These are phyloP conservation scores for Tautogolabrus adspersus DNA, from an alignment of 2,113 vertebrate genomes.

Conservation along the genomic window DNA sequence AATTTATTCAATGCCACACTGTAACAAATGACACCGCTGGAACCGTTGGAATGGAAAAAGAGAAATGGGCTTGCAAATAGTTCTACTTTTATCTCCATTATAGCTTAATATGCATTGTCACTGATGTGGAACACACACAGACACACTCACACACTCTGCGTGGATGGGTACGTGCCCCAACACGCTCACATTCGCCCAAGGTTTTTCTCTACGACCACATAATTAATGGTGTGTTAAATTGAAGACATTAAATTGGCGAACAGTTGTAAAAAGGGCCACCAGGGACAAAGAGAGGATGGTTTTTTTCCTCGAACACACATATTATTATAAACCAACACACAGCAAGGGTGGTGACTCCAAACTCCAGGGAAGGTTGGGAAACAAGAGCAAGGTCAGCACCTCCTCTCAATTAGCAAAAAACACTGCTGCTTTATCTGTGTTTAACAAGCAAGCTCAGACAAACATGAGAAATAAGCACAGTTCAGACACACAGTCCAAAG, in stretches of 20 bases:
- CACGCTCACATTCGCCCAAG: slow-evolving; percentile 40
- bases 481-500: background rate
- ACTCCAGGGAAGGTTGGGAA: slow-evolving; percentile 2
- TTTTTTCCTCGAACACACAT: slow-evolving; percentile 44
- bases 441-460: slow-evolving; percentile 13
- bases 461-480: slow-evolving; percentile 8
- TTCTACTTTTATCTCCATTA: slow-evolving; percentile 78
- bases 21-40: slow-evolving; percentile 70
- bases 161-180: slow-evolving; percentile 13
- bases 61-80: slow-evolving; percentile 74
- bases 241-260: slow-evolving; percentile 71
- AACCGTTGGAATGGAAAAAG: slow-evolving; percentile 70
- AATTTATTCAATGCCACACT: slow-evolving; percentile 69
- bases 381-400: slow-evolving; percentile 24
- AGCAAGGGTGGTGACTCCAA: background rate
- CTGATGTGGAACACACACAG: slow-evolving; percentile 73
- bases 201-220: slow-evolving; percentile 64
- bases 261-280: slow-evolving; percentile 57
- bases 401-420: slow-evolving; percentile 26
- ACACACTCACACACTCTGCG: slow-evolving; percentile 26
- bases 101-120: slow-evolving; percentile 69
- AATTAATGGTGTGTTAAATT: slow-evolving; percentile 79
- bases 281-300: slow-evolving; percentile 41
- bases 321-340: slow-evolving; percentile 58
- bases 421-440: slow-evolving; percentile 7